Conservation (phyloP, 2,113 vertebrate species). For the Chlorodrepanis virens region DNA sequence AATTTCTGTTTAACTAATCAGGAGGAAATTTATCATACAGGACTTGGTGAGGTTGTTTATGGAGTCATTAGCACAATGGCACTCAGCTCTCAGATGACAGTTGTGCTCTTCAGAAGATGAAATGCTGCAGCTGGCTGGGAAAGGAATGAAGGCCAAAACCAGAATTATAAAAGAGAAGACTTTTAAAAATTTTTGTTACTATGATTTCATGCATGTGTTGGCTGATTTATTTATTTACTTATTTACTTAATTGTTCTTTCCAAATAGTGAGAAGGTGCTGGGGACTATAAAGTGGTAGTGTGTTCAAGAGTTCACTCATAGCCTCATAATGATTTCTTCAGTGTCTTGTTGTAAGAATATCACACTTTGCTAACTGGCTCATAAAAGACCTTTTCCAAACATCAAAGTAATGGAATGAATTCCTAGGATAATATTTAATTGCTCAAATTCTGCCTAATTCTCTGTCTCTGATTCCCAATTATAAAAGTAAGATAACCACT, state of each 20-base stretch:
- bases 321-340: neutral
- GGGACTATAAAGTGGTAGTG: neutral
- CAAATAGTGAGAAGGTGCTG: neutral
- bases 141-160: neutral
- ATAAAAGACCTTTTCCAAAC: conserved; percentile 6
- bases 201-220: neutral
- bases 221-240: neutral
- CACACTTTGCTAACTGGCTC: neutral
- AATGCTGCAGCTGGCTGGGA: conserved; percentile 66
- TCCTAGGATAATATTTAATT: neutral
- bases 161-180: conserved; percentile 36
- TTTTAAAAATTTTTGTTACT: neutral
- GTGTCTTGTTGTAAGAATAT: neutral
- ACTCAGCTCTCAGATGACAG: conserved; percentile 59
- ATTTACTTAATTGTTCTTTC: neutral
- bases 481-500: neutral
- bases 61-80: conserved; percentile 45
- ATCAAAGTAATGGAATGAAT: conserved; percentile 1
- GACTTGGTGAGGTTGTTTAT: conserved; percentile 70
- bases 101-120: conserved; percentile 55
- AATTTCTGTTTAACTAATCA: conserved; percentile 82
- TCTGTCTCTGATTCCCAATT: neutral
- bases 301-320: neutral
- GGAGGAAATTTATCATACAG: conserved; percentile 74
- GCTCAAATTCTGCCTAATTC: neutral